Evolutionary conservation across 2,797 vertebrate species (phyloP), one percentile per base, ranked within the genome.

Genomic region (Stomatorhinus walkeri): DNA sequence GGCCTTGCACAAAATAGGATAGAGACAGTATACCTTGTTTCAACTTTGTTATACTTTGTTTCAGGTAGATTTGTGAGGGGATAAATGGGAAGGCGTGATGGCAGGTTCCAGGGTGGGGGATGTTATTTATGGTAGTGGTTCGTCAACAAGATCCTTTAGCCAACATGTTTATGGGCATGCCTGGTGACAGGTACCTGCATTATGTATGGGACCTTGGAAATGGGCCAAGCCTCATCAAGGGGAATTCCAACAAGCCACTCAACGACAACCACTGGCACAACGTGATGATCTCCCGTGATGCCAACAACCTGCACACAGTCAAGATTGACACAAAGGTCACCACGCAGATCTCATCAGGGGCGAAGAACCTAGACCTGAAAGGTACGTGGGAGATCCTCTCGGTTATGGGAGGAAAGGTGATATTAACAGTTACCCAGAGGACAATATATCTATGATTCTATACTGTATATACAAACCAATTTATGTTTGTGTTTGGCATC

Each of bases 251-350:
- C 93, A 99, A 98, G 91, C 97, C 97, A 48, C 95, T 99, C 90
- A 99, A 98, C n/a, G 98, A 99, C 95, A 99, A 99, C 94, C 97
- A 99, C 91, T 99, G 98, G 98, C 98, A 99, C 92, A 99, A 97
- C 5, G 98, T 99, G 88, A 97, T 99, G 93, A 98, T 99, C 93
- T 99, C 98, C 54, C 95, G 98, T 92, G 98, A 99, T 93, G 97
- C 97, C 89, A 98, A 97, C 95, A 99, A 99, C 91, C 96, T 98
- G 32, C 98, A 99, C 93, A 99, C 96, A 1, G 98, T 99, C 89
- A 99, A 98, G 94, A 99, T 99, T 2, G 98, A 99, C 93, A 98
- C 97, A 14, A 98, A 98, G 94, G 95, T 98, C 94, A 98, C 98
- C 40, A 99, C 98, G 0, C 98, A 99, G 92, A 98, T 97, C 90